phyloP scores from a whole-genome alignment of 2,888 invertebrate species.

The Polyommatus iphigenia region DNA sequence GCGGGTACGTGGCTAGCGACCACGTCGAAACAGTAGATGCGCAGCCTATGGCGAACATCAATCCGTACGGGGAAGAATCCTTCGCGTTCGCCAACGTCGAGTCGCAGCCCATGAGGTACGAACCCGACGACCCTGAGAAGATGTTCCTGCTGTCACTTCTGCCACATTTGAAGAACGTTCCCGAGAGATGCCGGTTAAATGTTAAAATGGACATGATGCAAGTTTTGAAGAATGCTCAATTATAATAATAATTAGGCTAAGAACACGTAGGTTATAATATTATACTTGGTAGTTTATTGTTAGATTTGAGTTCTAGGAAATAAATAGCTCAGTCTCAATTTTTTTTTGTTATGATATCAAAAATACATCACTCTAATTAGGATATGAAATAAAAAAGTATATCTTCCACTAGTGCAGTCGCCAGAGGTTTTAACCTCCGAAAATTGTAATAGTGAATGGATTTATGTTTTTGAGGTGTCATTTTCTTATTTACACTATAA shows the following conservation, averaged over 20 bases:
- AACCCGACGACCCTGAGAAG: conserved; percentile 63
- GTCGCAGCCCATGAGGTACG: conserved; percentile 44
- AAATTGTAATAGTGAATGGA: too few relatives aligned
- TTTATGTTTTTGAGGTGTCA: too few relatives aligned
- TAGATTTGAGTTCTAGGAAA: conserved; percentile 19
- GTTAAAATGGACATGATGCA: conserved; percentile 73
- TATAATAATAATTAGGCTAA: conserved; percentile 39
- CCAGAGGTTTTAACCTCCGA: too few relatives aligned
- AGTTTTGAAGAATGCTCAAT: conserved; percentile 61
- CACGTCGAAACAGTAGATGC: conserved; percentile 45
- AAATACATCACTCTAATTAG: too few relatives aligned
- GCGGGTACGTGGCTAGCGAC: conserved; percentile 40
- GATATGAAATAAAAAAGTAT: too few relatives aligned
- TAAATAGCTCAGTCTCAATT: neutral
- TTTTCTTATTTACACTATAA: too few relatives aligned
- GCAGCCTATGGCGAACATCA: conserved; percentile 40
- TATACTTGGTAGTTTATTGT: neutral
- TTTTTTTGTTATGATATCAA: neutral
- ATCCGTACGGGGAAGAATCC: conserved; percentile 48
- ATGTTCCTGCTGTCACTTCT: conserved; percentile 67
- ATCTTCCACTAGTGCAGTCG: too few relatives aligned
- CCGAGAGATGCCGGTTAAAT: conserved; percentile 61
- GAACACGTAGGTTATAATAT: neutral
- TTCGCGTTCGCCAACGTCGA: conserved; percentile 70
- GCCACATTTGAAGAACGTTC: conserved; percentile 67